Percentiles rank a stretch among this genome's conserved stretches.
phyloP scores from a whole-genome alignment of 2,888 invertebrate genomes.

The Asteroscopus sphinx region DNA sequence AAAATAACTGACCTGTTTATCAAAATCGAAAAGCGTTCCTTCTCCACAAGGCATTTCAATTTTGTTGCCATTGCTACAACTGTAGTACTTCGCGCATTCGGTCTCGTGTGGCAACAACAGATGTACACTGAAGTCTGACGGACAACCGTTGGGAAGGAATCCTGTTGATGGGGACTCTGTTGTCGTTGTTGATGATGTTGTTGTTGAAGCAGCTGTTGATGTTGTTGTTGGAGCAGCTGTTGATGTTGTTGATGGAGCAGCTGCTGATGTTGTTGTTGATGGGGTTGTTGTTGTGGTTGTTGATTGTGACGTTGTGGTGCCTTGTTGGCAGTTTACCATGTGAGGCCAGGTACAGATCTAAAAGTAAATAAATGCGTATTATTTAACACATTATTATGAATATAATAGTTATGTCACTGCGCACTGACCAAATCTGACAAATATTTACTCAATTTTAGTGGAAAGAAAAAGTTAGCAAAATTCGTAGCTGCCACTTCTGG shows the following conservation, averaged over 20 bases:
- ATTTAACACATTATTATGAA: no score
- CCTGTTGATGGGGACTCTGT: conserved; percentile 12
- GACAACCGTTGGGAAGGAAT: conserved; percentile 70
- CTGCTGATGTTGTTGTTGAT: neutral
- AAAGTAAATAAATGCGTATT: no score
- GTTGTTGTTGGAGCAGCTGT: conserved; percentile 9
- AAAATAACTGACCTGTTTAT: conserved; percentile 60
- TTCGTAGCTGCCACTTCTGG: no score
- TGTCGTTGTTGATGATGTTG: conserved; percentile 4
- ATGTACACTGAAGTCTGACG: conserved; percentile 64
- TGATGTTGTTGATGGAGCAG: conserved; percentile 9
- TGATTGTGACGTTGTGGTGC: conserved; percentile 7
- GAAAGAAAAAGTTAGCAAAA: no score
- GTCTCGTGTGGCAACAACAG: conserved; percentile 68
- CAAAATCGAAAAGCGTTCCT: conserved; percentile 66
- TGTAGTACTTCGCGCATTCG: conserved; percentile 70
- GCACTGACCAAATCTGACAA: no score
- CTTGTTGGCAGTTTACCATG: conserved; percentile 34
- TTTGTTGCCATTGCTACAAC: conserved; percentile 65
- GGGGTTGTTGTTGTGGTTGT: conserved; percentile 11
- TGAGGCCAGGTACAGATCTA: conserved; percentile 48
- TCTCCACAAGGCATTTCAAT: conserved; percentile 60
- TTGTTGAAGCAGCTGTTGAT: neutral
- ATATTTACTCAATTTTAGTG: no score
- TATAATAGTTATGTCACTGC: no score